Conservation (phyloP, 2,113 vertebrate genomes). For the Picathartes gymnocephalus region DNA sequence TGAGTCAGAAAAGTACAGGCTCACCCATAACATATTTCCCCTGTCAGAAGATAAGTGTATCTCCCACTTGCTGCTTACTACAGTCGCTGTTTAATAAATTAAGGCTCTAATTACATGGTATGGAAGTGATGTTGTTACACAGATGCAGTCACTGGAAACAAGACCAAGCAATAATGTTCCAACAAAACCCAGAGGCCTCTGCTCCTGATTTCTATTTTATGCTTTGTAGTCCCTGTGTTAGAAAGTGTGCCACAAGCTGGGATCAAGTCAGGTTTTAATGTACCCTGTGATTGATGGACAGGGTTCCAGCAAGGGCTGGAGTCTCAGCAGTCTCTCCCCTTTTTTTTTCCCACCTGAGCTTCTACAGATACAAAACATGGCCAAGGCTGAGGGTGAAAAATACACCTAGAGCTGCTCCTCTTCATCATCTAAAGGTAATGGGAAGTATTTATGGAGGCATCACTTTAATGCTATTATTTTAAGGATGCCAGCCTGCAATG, state of each 20-base stretch:
- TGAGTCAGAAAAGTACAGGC: background rate
- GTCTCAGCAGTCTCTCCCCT: background rate
- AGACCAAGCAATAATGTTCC: conserved; percentile 18
- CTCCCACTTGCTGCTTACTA: conserved; percentile 25
- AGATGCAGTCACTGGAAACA: conserved; percentile 54
- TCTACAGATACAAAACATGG: background rate
- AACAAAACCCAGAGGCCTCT: conserved; percentile 37
- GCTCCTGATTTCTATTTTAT: conserved; percentile 36
- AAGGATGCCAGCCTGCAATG: background rate
- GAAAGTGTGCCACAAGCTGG: background rate
- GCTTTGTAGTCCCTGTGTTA: background rate
- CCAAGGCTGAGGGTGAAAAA: background rate
- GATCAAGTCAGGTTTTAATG: background rate
- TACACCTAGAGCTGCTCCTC: background rate
- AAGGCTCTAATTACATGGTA: conserved; percentile 55
- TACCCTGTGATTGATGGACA: background rate
- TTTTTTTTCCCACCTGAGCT: background rate
- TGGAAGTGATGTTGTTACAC: conserved; percentile 53
- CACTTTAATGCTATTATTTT: background rate
- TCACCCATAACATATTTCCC: background rate
- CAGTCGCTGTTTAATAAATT: conserved; percentile 53
- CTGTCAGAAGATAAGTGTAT: conserved; percentile 21
- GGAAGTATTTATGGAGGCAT: background rate
- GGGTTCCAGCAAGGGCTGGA: background rate
- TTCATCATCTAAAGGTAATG: background rate